Conservation (phyloP, 2,113 vertebrate genomes). For the Ctenodactylus gundi region DNA sequence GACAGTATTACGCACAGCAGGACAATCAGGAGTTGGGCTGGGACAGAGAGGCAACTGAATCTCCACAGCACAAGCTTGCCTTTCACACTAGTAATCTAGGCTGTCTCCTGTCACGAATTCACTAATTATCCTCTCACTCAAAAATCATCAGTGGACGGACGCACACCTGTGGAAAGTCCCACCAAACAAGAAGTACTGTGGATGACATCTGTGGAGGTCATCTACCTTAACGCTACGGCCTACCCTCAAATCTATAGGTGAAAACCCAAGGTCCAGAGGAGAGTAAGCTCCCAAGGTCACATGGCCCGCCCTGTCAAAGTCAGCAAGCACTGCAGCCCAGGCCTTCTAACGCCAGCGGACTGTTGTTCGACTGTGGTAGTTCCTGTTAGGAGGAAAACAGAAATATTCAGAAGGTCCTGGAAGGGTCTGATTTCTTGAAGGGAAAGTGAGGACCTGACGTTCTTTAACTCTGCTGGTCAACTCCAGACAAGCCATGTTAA, state of each 20-base stretch:
- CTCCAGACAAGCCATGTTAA: neutral
- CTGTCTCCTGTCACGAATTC: neutral
- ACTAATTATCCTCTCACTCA: neutral
- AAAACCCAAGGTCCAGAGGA: neutral
- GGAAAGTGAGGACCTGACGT: constrained; percentile 4
- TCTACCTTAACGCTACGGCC: neutral
- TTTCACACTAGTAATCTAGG: too few species aligned
- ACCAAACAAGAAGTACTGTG: fast-evolving
- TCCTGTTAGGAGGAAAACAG: neutral
- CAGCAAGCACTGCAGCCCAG: neutral
- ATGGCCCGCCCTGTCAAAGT: neutral
- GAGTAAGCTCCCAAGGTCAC: neutral
- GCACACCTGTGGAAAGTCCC: neutral
- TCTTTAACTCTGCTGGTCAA: neutral
- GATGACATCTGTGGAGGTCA: fast-evolving
- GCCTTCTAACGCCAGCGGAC: neutral
- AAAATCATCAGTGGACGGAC: neutral
- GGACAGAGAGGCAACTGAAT: fast-evolving
- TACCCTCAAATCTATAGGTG: neutral
- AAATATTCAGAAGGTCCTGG: neutral
- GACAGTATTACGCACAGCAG: too few species aligned
- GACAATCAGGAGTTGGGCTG: neutral
- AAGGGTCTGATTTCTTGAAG: constrained; percentile 55
- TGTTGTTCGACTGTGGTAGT: neutral
- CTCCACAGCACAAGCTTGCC: neutral